These are phyloP conservation scores for Coregonus sp. DNA, from an alignment of 2,797 vertebrate genomes.

Conservation along the genomic window DNA sequence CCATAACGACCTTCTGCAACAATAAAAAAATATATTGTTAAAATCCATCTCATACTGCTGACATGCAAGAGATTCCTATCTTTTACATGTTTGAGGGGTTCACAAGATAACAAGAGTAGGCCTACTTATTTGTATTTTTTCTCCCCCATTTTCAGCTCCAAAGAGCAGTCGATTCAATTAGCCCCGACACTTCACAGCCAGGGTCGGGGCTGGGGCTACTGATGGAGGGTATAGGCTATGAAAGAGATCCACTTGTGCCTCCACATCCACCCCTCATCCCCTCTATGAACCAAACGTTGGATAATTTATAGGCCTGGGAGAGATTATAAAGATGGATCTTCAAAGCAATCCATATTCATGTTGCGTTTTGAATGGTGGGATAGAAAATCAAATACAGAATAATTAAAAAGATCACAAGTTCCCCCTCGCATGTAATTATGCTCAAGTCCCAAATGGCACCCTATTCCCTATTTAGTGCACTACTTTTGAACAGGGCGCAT, in stretches of 20 bases:
- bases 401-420: constrained; percentile 99
- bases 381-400: constrained; percentile 96
- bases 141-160: constrained; percentile 60
- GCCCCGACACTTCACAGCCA: constrained; percentile 76
- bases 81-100: constrained; percentile 86
- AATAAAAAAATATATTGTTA: constrained; percentile 99
- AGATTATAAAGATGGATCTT: constrained; percentile 89
- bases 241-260: constrained; percentile 88
- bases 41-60: constrained; percentile 97
- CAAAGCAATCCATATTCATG: constrained; percentile 94
- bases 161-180: constrained; percentile 89
- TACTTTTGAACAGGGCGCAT: no score
- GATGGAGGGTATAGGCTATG: constrained; percentile 50
- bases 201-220: constrained; percentile 54
- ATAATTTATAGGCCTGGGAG: constrained; percentile 95
- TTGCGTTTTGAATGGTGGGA: constrained; percentile 93
- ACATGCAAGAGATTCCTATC: constrained; percentile 97
- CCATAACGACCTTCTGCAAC: constrained; percentile 99
- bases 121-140: constrained; percentile 79
- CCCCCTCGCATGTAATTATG: constrained; percentile 94
- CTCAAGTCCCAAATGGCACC: no score
- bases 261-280: constrained; percentile 82
- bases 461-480: no score
- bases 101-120: constrained; percentile 98
- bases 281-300: constrained; percentile 85